phyloP scores from a whole-genome alignment of 2,888 invertebrate species.

The Herminia tarsipennalis region DNA sequence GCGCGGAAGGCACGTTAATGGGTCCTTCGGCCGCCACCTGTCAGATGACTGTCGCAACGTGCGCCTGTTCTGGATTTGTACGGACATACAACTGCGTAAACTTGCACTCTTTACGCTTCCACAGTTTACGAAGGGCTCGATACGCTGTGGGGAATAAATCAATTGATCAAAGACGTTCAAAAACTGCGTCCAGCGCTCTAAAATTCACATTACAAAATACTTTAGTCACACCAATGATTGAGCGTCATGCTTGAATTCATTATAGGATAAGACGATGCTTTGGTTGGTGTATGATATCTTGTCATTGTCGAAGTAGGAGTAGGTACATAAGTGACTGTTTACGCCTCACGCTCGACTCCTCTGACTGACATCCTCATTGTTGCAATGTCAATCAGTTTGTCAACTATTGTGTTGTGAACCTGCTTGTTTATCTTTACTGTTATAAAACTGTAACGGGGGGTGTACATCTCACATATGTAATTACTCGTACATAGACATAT shows the following conservation, averaged over 20 bases:
- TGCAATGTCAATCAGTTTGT: conserved; percentile 6
- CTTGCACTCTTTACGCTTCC: conserved; percentile 35
- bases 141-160: no score
- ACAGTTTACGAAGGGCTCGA: no score
- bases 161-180: no score
- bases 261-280: no score
- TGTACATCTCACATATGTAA: no score
- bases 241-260: no score
- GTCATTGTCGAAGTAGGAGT: background rate
- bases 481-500: no score
- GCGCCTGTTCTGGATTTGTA: conserved; percentile 51
- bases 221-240: no score
- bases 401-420: conserved; percentile 1
- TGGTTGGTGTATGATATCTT: no score
- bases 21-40: conserved; percentile 64
- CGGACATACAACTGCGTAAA: conserved; percentile 45
- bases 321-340: background rate
- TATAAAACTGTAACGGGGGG: conserved; percentile 3
- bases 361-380: conserved; percentile 12
- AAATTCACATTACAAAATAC: no score
- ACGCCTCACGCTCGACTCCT: no score
- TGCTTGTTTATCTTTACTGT: background rate
- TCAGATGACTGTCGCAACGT: conserved; percentile 72
- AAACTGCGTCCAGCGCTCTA: no score
- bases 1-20: conserved; percentile 69